phyloP scores from a whole-genome alignment of 2,113 vertebrate species.

The Cervus canadensis region DNA sequence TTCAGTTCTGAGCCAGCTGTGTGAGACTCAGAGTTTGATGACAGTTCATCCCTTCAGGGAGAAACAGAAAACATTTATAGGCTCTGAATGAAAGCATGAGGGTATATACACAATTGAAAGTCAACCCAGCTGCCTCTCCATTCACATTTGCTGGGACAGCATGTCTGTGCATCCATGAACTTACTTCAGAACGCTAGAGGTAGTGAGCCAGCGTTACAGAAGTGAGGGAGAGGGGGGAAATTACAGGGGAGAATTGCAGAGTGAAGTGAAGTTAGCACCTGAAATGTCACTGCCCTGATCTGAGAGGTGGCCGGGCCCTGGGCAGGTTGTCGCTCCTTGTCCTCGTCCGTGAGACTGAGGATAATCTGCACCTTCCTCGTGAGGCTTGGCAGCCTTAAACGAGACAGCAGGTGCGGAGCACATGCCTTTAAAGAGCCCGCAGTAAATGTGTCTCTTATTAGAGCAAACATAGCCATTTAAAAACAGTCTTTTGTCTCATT shows the following conservation, averaged over 20 bases:
- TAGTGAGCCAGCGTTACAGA: not conserved
- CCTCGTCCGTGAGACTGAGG: not conserved
- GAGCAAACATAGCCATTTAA: not conserved
- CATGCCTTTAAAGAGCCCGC: not conserved
- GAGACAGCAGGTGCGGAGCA: not conserved
- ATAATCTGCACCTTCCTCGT: not conserved
- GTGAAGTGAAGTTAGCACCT: not conserved
- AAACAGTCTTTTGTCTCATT: not conserved
- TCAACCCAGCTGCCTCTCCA: not conserved
- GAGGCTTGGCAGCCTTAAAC: not conserved
- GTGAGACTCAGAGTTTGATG: not conserved
- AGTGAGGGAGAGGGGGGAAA: not conserved
- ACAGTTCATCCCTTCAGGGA: not conserved
- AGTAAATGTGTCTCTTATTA: not conserved
- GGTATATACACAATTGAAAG: not conserved
- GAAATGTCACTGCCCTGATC: not conserved
- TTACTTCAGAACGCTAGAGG: not conserved
- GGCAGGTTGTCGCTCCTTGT: not conserved
- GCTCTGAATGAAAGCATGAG: not conserved
- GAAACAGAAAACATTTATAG: not conserved
- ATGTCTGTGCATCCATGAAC: not conserved
- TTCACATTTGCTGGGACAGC: not conserved
- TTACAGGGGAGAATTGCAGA: not conserved
- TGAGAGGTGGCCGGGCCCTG: not conserved
- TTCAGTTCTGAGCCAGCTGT: not conserved